Conservation (phyloP, 2,888 invertebrate genomes). For the Harpagoxenus sublaevis region DNA sequence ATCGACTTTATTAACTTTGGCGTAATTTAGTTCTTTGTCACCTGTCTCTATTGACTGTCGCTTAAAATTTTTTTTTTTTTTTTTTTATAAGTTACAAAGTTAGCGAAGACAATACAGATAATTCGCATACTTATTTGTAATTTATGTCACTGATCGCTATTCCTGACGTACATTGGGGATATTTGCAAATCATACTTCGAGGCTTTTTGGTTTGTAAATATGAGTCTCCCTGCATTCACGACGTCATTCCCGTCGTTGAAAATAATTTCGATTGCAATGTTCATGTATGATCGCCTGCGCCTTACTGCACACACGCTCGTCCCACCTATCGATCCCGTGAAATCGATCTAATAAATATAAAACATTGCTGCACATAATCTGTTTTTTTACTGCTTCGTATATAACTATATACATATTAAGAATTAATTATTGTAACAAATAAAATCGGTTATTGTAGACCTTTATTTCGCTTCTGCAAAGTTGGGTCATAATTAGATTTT, state of each 20-base stretch:
- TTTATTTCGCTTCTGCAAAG: not conserved
- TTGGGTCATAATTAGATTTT: not conserved
- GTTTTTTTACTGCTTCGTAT: not conserved
- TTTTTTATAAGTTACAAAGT: not conserved
- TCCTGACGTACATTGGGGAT: conserved; percentile 3
- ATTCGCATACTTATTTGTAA: conserved; percentile 39
- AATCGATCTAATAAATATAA: conserved; percentile 52
- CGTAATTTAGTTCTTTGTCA: not conserved
- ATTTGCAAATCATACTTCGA: conserved; percentile 42
- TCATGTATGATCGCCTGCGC: conserved; percentile 39
- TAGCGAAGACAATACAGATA: not conserved
- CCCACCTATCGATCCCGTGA: conserved; percentile 35
- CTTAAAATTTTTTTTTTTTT: conserved; percentile 6
- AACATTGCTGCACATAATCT: conserved; percentile 26
- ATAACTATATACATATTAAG: not conserved
- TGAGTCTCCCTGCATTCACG: conserved; percentile 6
- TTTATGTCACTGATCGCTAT: conserved; percentile 41
- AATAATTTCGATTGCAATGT: conserved; percentile 52
- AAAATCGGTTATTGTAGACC: not conserved
- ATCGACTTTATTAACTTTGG: not conserved
- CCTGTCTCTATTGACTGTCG: not conserved
- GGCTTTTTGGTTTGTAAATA: conserved; percentile 42
- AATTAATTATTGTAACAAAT: conserved; percentile 9
- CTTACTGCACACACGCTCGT: not conserved
- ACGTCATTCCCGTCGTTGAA: not conserved